These are phyloP conservation scores for Dromiciops gliroides DNA, from an alignment of 2,113 vertebrate genomes.

Conservation along the genomic window DNA sequence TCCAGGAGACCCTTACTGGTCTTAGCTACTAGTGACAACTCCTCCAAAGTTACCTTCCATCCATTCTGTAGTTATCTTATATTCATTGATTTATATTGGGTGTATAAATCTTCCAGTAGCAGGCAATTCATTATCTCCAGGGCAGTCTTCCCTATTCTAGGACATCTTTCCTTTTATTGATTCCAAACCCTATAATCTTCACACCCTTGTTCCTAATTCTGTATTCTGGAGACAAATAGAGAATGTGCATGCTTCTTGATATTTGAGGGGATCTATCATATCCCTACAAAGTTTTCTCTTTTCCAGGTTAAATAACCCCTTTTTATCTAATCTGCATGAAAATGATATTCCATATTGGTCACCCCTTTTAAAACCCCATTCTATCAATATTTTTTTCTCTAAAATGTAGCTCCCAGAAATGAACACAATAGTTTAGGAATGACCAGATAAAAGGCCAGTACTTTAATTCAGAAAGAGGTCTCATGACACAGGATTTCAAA, in stretches of 20 bases:
- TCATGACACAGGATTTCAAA: neutral
- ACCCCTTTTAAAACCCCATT: neutral
- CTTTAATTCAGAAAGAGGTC: neutral
- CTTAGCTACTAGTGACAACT: neutral
- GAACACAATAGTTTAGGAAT: neutral
- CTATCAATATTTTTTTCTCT: neutral
- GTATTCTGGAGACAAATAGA: neutral
- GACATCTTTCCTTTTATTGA: neutral
- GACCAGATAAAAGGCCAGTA: neutral
- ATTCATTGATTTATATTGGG: neutral
- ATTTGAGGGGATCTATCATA: neutral
- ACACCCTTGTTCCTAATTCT: neutral
- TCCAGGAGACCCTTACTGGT: neutral
- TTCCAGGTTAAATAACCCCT: neutral
- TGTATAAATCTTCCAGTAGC: neutral
- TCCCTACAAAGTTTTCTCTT: neutral
- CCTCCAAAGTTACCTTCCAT: neutral
- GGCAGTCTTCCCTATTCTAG: neutral
- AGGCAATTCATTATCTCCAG: neutral
- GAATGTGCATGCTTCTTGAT: neutral
- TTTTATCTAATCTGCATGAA: neutral
- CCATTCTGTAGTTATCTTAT: neutral
- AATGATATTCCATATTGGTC: neutral
- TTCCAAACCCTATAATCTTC: neutral
- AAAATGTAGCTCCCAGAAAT: neutral